Percentiles rank a stretch among this genome's conserved stretches.
Evolutionary conservation across 2,888 invertebrate species (phyloP).

Genomic region (Patella ulyssiponensis): DNA sequence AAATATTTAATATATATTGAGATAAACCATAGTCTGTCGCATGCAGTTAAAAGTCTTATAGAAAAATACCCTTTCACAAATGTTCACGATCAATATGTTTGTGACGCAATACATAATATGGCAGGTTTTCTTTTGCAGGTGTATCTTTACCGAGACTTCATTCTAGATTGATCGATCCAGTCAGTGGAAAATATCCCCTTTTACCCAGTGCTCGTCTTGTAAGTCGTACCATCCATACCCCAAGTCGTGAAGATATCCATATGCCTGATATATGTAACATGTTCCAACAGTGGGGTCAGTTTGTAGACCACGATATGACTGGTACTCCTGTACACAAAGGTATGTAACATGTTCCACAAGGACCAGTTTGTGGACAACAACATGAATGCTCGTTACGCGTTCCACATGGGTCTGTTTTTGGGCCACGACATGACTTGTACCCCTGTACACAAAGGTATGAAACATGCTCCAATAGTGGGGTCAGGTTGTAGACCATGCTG

Average conservation of each 20-base stretch:
- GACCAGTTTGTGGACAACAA: too few species aligned
- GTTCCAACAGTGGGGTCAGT: constrained; percentile 16
- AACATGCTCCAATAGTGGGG: constrained; percentile 80
- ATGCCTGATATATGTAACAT: constrained; percentile 22
- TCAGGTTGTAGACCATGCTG: constrained; percentile 96
- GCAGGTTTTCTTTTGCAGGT: not conserved
- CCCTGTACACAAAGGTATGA: constrained; percentile 3
- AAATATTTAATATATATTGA: too few species aligned
- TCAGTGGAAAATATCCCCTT: constrained; percentile 21
- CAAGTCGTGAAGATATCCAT: not conserved
- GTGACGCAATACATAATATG: too few species aligned
- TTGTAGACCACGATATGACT: constrained; percentile 14
- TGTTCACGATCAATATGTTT: too few species aligned
- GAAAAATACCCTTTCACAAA: too few species aligned
- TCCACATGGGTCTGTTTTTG: constrained; percentile 13
- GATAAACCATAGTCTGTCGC: too few species aligned
- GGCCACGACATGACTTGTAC: not conserved
- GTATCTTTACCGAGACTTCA: not conserved
- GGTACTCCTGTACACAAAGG: constrained; percentile 13
- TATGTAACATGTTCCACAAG: not conserved
- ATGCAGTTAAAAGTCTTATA: too few species aligned
- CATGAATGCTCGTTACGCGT: constrained; percentile 2
- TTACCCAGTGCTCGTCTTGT: constrained; percentile 36
- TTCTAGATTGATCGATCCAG: not conserved
- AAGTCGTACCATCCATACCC: constrained; percentile 19